Evolutionary conservation across 2,888 invertebrate genomes (phyloP).

Genomic region (Bembecia ichneumoniformis): DNA sequence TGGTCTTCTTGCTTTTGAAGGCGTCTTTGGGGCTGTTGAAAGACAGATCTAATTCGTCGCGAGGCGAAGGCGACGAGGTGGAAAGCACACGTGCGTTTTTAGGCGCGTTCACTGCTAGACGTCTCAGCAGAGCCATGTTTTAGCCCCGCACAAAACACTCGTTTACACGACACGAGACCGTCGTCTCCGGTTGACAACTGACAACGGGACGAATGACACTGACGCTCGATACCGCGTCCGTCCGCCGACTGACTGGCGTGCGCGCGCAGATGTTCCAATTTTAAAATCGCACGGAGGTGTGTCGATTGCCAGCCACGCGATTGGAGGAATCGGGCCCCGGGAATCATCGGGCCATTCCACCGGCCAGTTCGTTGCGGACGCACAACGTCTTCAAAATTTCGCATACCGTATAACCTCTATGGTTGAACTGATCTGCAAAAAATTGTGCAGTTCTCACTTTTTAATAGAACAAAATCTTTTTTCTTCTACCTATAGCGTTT

Average conservation of each 20-base stretch:
- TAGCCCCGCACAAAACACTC: conserved; percentile 35
- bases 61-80: conserved; percentile 27
- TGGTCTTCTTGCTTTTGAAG: conserved; percentile 95
- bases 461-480: neutral
- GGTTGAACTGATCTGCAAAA: too few species aligned
- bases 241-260: conserved; percentile 24
- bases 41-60: conserved; percentile 84
- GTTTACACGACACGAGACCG: conserved; percentile 41
- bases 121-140: conserved; percentile 61
- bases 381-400: too few species aligned
- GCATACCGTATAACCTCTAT: too few species aligned
- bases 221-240: conserved; percentile 43
- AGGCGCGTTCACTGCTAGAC: conserved; percentile 50
- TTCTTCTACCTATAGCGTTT: too few species aligned
- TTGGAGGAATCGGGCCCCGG: conserved; percentile 25
- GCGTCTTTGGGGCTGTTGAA: conserved; percentile 93
- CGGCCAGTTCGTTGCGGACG: conserved; percentile 19
- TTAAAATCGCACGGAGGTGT: conserved; percentile 64
- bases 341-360: conserved; percentile 8
- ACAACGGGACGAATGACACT: conserved; percentile 38
- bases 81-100: conserved; percentile 44
- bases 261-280: conserved; percentile 62
- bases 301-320: conserved; percentile 37
- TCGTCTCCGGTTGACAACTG: conserved; percentile 44
- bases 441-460: neutral